Percentiles rank a stretch among this genome's conserved stretches.
Evolutionary conservation across 37 sponge, comb jelly and placozoan species (phyloP).

Genomic region (Beroe forskalii): DNA sequence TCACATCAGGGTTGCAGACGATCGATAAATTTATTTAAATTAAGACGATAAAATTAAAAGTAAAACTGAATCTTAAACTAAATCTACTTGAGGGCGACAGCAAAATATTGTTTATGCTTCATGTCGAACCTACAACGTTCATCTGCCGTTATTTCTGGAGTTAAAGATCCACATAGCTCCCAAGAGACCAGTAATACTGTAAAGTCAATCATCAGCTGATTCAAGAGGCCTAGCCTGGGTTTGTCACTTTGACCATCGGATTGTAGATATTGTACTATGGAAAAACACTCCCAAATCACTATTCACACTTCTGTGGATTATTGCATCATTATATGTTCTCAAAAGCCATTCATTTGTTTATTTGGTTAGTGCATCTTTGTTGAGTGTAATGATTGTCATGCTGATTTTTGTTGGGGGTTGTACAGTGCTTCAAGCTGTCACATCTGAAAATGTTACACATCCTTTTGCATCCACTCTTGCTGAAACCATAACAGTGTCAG

Average conservation of each 20-base stretch:
- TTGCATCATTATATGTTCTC: not conserved
- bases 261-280: slow-evolving; percentile 3
- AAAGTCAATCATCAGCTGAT: not conserved
- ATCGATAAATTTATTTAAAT: too few species aligned
- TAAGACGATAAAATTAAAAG: too few species aligned
- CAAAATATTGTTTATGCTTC: too few species aligned
- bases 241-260: not conserved
- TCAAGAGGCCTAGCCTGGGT: not conserved
- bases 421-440: slow-evolving; percentile 11
- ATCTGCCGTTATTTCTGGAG: not conserved
- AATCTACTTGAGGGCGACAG: too few species aligned
- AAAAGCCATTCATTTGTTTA: slow-evolving; percentile 1
- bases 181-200: not conserved
- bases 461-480: slow-evolving; percentile 22
- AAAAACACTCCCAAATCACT: slow-evolving; percentile 11
- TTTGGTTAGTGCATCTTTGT: not conserved
- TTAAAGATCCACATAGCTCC: not conserved
- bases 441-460: not conserved
- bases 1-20: too few species aligned
- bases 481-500: not conserved
- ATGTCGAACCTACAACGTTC: slow-evolving; percentile 63
- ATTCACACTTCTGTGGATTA: not conserved
- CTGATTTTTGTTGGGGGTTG: slow-evolving; percentile 13
- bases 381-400: slow-evolving; percentile 41
- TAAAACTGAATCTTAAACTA: too few species aligned